Evolutionary conservation across 2,113 vertebrate species (phyloP), one percentile per base, ranked within the genome.

Genomic region (Felis chaus): DNA sequence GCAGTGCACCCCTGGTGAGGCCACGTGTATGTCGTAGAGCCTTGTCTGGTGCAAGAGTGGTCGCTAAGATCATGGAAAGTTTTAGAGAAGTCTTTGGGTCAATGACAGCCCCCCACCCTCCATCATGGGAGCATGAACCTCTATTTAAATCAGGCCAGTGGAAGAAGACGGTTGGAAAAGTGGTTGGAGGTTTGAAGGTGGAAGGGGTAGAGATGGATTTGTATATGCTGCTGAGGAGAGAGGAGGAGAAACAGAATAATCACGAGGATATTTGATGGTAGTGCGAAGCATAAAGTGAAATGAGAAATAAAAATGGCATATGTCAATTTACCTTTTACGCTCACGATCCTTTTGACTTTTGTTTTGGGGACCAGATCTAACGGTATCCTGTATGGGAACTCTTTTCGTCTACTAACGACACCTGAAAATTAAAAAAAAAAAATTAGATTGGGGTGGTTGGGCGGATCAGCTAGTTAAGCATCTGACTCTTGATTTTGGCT

Each of bases 291-390:
- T 7, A 63, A n/a, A 96, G 8, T 79, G 23, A 98, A 97, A 57
- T 3, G 84, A 29, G 33, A 94, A 79, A 65, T 48, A 90, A 94
- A 97, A 63, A 68, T 31, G 45, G 19, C 13, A 89, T 63, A 87
- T 83, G 13, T 89, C 92, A 39, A 45, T 80, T 98, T 99, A 99
- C 99, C 99, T 93, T 99, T 99, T 29, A 99, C 93, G 7, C 98
- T 99, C 85, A 99, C 96, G 41, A 96, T 95, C 79, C 99, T 99
- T 31, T 99, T 98, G 68, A 99, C 97, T 2, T 80, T 94, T 1
- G 99, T 99, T 97, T 99, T 99, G 41, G 99, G 99, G 41, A 99
- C 99, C 21, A 99, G 90, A 96, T 99, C 99, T 29, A 97, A 29
- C 0, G 99, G 99, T 16, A 99, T 21, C 12, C 83, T 98, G 97